These are phyloP conservation scores for Neomorphus geoffroyi DNA, from an alignment of 2,797 vertebrate species.

Conservation along the genomic window DNA sequence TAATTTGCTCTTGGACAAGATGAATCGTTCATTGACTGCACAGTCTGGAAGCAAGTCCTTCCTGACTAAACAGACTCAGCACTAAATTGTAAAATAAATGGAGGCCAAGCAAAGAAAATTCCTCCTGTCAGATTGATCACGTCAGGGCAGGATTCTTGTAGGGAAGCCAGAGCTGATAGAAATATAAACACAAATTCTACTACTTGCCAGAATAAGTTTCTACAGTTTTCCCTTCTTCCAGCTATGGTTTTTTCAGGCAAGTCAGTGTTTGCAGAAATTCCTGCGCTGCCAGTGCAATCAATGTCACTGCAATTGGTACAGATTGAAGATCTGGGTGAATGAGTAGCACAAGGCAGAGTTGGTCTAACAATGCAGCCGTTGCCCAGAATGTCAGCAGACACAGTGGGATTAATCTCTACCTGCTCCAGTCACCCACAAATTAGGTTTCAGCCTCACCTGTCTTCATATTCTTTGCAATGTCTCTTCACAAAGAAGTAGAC, in stretches of 20 bases:
- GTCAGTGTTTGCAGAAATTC: background rate
- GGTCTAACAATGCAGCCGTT: fast-evolving
- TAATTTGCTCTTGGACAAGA: slow-evolving; percentile 70
- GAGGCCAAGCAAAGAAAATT: slow-evolving; percentile 34
- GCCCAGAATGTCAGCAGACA: background rate
- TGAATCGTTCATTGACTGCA: slow-evolving; percentile 55
- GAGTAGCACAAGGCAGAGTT: background rate
- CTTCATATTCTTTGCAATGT: background rate
- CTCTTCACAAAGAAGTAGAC: background rate
- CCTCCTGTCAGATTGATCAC: slow-evolving; percentile 38
- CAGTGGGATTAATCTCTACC: background rate
- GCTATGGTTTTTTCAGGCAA: background rate
- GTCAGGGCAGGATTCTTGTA: background rate
- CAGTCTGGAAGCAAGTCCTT: slow-evolving; percentile 58
- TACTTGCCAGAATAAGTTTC: background rate
- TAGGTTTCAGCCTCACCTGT: background rate
- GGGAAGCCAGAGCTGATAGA: slow-evolving; percentile 3
- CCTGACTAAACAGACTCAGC: slow-evolving; percentile 52
- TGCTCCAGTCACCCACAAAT: background rate
- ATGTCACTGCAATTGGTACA: background rate
- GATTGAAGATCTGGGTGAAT: background rate
- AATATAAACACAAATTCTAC: slow-evolving; percentile 13
- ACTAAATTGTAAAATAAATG: slow-evolving; percentile 56
- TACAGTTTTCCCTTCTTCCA: background rate
- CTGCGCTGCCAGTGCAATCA: background rate